Base-by-base conservation (phyloP, 2,113 vertebrate genomes). In the Siphamia tubifer region DNA sequence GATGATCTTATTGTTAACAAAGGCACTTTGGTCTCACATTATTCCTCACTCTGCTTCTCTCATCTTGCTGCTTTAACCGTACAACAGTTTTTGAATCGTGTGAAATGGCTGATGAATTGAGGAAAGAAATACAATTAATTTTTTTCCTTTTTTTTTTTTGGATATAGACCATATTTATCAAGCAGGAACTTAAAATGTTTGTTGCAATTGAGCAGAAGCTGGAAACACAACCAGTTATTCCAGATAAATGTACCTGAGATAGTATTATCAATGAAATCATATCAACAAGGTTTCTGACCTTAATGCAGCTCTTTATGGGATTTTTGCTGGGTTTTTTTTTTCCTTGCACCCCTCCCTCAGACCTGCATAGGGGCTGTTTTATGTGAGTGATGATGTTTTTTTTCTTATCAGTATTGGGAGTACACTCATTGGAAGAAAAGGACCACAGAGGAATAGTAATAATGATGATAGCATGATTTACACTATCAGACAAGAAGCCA, bases 121-220 rank as follows among this genome's bases (percentile, higher is more conserved):
- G 48, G 12, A 64, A 58, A 35, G 2, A 53, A 6, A 32, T 21
- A 21, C 4, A 43, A 1, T 43, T 2, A 62, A 40, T 25, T 34
- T 28, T 48, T 47, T 20, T 42, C 40, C 5, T n/a, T n/a, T n/a
- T n/a, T n/a, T 28, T 36, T 17, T 63, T 51, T 39, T 23, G 39
- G 23, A 30, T 52, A 23, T 30, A 45, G 13, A 52, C 30, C 62
- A 11, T 23, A 28, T 64, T 61, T 19, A 65, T 67, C 19, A 63
- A 69, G 42, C 10, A 36, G 8, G 36, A 55, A 57, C 5, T 8
- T 53, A 57, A 82, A 83, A 89, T 90, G 89, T 89, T 89, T 90
- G 87, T 87, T 89, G 89, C 87, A 89, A 89, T 89, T 89, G 89
- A 89, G 87, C 83, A 72, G 71, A 85, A 75, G 79, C 69, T 66